A percentile compares a stretch with the other conserved stretches of the same genome.
phyloP scores from a whole-genome alignment of 2,888 invertebrate species.

The Clunio marinus region DNA sequence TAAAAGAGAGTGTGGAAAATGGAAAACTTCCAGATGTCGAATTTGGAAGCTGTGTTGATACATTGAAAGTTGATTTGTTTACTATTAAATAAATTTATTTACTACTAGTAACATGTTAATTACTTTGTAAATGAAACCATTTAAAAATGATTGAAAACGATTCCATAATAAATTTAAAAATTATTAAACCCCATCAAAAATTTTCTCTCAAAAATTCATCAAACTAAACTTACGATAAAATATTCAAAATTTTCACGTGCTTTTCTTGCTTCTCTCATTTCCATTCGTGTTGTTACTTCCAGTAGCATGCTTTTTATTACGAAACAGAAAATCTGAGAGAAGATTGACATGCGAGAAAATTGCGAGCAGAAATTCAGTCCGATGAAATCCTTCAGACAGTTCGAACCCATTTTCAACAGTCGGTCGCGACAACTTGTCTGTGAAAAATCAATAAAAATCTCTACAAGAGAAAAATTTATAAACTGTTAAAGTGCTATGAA shows the following conservation, averaged over 20 bases:
- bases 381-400: neutral
- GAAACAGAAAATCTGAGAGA: neutral
- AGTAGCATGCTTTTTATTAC: neutral
- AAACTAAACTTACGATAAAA: neutral
- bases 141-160: no score
- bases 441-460: constrained; percentile 33
- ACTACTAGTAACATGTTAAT: no score
- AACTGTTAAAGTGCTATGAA: neutral
- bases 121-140: no score
- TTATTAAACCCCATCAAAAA: no score
- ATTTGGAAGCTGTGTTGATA: neutral
- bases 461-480: neutral
- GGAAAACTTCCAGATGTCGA: neutral
- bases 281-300: neutral
- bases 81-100: no score
- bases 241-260: neutral
- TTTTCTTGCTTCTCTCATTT: neutral
- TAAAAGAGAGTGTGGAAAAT: neutral
- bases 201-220: no score
- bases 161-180: no score
- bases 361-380: neutral
- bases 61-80: no score
- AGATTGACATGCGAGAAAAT: neutral
- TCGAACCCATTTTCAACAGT: neutral
- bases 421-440: constrained; percentile 21